Evolutionary conservation across 2,888 invertebrate genomes (phyloP).

Genomic region (Papilio demoleus): DNA sequence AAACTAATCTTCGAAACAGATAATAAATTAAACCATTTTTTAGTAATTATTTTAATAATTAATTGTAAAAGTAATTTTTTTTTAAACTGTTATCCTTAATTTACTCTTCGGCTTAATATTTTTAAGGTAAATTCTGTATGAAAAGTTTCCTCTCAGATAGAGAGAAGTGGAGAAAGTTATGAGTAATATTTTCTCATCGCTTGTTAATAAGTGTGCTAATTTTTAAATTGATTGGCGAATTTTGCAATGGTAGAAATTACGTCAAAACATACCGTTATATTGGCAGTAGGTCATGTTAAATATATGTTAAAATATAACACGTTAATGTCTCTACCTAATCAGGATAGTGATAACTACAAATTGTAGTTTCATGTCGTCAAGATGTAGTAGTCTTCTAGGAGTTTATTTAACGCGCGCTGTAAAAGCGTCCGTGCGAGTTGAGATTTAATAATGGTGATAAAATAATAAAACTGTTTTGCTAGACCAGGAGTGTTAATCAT

Average conservation of each 20-base stretch:
- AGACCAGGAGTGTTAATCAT: neutral
- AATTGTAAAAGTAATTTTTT: too few species aligned
- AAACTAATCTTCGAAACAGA: too few species aligned
- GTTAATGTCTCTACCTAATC: neutral
- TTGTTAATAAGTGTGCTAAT: constrained; percentile 16
- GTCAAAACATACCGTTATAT: constrained; percentile 6
- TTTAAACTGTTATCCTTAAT: neutral
- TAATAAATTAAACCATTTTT: too few species aligned
- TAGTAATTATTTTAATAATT: too few species aligned
- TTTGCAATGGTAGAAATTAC: neutral
- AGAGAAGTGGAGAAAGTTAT: constrained; percentile 14
- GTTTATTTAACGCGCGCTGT: too few species aligned
- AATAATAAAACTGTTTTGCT: neutral
- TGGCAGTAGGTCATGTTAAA: constrained; percentile 11
- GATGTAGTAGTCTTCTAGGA: too few species aligned
- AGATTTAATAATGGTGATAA: neutral
- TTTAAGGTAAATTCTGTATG: neutral
- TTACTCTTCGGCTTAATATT: neutral
- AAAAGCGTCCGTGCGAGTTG: too few species aligned
- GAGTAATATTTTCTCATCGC: neutral
- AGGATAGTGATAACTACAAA: neutral
- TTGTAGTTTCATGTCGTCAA: too few species aligned
- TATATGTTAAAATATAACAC: neutral
- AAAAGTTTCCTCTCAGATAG: neutral
- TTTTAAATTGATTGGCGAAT: constrained; percentile 6